Base-by-base conservation (phyloP, 2,797 vertebrate genomes). In the Anniella stebbinsi region DNA sequence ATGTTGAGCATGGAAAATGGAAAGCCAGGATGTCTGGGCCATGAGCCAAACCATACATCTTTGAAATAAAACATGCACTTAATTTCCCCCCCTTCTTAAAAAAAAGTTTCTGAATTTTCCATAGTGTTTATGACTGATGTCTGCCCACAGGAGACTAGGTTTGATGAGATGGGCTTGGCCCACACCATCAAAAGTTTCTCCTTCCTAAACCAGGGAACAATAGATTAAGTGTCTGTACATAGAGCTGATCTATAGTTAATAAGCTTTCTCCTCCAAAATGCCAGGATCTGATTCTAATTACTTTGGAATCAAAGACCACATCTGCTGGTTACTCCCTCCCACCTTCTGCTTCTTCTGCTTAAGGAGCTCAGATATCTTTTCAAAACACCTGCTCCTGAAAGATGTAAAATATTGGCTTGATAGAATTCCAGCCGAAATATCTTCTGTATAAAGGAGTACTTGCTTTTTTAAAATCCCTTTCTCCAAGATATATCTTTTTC, bases 261-360 rank as follows among this genome's bases (percentile, higher is more conserved):
- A 80, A 94, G 86, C 21, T 54, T 93, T 7, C 85, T 80, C 36
- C 41, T 82, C 4, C 82, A 92, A 88, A 87, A 80, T 75, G 10
- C 75, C 93, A 7, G 92, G 45, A 93, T 94, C 96, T 96, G 94
- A 76, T 96, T 96, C 91, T 93, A 93, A 95, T 95, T 95, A 94
- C 86, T 87, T 92, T 33, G 54, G 93, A 93, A 90, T 93, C 91
- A 93, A 84, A 1, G 0, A 94, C 89, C 80, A 90, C 89, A 91
- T 92, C 86, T 92, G 91, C 15, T 38, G n/a, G 78, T 86, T 93
- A 84, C 89, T 89, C 36, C 86, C 80, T 90, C 90, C 81, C 92
- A 93, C 28, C 57, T 81, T 89, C 17, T 84, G 45, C 51, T 84
- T 91, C 66, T 92, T 92, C 91, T 80, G 41, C 89, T 94, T 93